Percentiles rank a stretch among this genome's conserved stretches.
Conservation (phyloP, 1,140 invertebrate genomes). For the Anastrepha ludens region DNA sequence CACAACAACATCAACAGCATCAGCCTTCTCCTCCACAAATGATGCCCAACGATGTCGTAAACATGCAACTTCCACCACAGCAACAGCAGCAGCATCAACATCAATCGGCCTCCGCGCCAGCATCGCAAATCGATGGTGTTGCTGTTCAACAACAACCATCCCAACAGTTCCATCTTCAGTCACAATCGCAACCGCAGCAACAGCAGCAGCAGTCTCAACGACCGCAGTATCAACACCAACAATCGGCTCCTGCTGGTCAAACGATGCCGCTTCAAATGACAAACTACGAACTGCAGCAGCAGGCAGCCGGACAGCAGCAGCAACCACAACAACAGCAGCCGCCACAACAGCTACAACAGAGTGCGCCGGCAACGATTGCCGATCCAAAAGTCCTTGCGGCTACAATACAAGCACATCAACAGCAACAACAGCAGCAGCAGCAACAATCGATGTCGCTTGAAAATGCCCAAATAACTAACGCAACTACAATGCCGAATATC, state of each 20-base stretch:
- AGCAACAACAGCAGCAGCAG: constrained; percentile 54
- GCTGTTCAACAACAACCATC: constrained; percentile 16
- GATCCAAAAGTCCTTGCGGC: constrained; percentile 65
- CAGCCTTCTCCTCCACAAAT: constrained; percentile 41
- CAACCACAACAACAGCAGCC: constrained; percentile 35
- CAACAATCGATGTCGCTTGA: constrained; percentile 8
- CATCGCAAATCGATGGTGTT: constrained; percentile 56
- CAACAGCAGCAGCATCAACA: constrained; percentile 59
- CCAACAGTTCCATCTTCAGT: constrained; percentile 43
- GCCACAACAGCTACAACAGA: constrained; percentile 59
- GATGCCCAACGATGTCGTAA: neutral
- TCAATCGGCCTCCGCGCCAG: constrained; percentile 1
- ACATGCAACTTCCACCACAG: constrained; percentile 57
- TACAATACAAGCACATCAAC: constrained; percentile 60
- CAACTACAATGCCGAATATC: constrained; percentile 47
- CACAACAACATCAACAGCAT: constrained; percentile 57
- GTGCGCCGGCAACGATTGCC: constrained; percentile 69
- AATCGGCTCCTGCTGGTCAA: constrained; percentile 64
- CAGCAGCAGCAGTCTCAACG: constrained; percentile 46
- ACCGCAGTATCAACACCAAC: constrained; percentile 53
- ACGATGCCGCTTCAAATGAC: constrained; percentile 69
- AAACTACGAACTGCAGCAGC: constrained; percentile 63
- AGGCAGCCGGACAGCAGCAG: constrained; percentile 54
- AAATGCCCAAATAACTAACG: constrained; percentile 49
- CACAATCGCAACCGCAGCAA: constrained; percentile 29